Evolutionary conservation across 2,888 invertebrate genomes (phyloP).

Genomic region (Oasisia sp.): DNA sequence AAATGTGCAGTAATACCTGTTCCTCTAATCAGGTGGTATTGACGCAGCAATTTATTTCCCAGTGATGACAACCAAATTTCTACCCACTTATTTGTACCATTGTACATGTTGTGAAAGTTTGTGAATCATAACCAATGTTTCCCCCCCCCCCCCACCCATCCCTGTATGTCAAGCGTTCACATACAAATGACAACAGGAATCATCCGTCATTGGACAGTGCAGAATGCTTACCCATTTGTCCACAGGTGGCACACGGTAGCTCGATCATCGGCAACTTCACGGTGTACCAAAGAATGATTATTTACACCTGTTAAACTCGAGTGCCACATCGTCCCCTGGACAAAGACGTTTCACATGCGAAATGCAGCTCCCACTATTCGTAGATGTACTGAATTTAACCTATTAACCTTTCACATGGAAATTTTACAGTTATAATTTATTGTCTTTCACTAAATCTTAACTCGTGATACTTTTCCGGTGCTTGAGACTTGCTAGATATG

Average conservation of each 20-base stretch:
- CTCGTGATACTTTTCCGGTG: neutral
- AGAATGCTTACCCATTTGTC: neutral
- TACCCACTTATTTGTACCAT: too few species aligned
- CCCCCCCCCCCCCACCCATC: too few species aligned
- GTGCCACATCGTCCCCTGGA: neutral
- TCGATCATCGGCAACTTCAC: slow-evolving; percentile 2
- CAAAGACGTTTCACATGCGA: neutral
- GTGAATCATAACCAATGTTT: too few species aligned
- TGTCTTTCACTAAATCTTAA: neutral
- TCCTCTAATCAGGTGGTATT: too few species aligned
- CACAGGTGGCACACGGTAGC: neutral
- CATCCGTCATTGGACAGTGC: slow-evolving; percentile 6
- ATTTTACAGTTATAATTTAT: neutral
- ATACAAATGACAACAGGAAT: neutral
- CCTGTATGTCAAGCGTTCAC: neutral
- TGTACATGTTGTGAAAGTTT: too few species aligned
- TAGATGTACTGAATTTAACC: too few species aligned
- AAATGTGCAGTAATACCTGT: too few species aligned
- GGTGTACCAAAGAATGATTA: slow-evolving; percentile 17
- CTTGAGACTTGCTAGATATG: neutral
- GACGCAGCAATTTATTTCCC: too few species aligned
- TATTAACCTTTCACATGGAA: too few species aligned
- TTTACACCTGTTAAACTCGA: neutral
- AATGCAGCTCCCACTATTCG: neutral
- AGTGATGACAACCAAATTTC: too few species aligned